These are phyloP conservation scores for Drosophila tani DNA, from an alignment of 1,140 invertebrate species.

Conservation along the genomic window DNA sequence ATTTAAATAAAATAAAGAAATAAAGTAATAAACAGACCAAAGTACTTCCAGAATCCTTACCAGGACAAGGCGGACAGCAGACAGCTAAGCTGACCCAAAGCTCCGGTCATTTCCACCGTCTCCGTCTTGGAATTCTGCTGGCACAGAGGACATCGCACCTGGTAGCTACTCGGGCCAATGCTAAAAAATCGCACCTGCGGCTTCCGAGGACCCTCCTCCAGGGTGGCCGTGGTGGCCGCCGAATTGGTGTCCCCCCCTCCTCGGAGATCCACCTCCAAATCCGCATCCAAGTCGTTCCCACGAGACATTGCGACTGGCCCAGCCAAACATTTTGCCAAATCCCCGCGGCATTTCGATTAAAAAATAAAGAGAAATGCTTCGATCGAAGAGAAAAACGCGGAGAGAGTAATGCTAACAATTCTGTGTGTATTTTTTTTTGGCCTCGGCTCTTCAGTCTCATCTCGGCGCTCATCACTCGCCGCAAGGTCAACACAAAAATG, in stretches of 20 bases:
- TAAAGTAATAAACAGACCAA: too few species aligned
- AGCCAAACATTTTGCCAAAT: constrained; percentile 14
- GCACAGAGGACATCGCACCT: constrained; percentile 72
- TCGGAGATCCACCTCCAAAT: constrained; percentile 46
- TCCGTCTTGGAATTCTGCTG: constrained; percentile 57
- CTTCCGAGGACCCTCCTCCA: constrained; percentile 47
- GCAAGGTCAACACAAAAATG: constrained; percentile 45
- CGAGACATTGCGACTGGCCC: constrained; percentile 61
- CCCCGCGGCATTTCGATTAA: not conserved
- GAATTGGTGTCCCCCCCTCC: constrained; percentile 45
- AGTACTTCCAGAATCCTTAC: constrained; percentile 27
- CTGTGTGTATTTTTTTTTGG: constrained; percentile 6
- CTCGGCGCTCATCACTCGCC: constrained; percentile 15
- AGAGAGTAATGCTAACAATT: constrained; percentile 4
- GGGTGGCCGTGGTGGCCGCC: constrained; percentile 54
- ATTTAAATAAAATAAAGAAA: not conserved
- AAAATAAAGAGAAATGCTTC: constrained; percentile 26
- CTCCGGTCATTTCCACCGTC: constrained; percentile 70
- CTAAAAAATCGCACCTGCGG: constrained; percentile 70
- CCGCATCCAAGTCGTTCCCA: constrained; percentile 66
- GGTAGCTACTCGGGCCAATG: constrained; percentile 69
- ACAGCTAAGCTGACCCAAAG: constrained; percentile 72
- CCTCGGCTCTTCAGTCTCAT: constrained; percentile 32
- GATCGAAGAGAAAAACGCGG: constrained; percentile 22
- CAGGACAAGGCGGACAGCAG: constrained; percentile 70